Conservation (phyloP, 2,888 invertebrate species). For the Hemaris fuciformis region DNA sequence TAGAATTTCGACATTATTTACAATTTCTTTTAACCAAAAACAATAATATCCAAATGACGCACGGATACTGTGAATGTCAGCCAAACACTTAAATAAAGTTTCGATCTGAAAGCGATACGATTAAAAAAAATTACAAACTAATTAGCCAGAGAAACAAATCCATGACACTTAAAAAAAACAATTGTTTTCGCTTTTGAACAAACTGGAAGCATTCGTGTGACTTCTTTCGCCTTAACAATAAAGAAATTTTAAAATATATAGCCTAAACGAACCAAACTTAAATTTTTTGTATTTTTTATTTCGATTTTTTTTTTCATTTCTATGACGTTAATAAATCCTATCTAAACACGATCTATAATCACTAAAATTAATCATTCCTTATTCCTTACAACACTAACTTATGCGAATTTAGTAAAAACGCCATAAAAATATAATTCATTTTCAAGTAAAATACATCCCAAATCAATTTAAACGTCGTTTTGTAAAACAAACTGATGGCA, state of each 20-base stretch:
- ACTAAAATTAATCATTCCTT: conserved; percentile 55
- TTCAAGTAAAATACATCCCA: neutral
- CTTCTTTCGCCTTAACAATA: conserved; percentile 52
- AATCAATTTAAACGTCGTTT: neutral
- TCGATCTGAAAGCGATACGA: conserved; percentile 60
- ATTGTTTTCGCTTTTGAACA: conserved; percentile 35
- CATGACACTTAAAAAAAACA: conserved; percentile 63
- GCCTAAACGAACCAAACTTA: conserved; percentile 52
- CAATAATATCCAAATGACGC: conserved; percentile 45
- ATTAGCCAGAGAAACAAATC: conserved; percentile 48
- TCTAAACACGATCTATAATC: conserved; percentile 63
- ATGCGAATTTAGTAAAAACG: conserved; percentile 10
- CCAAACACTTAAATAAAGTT: conserved; percentile 56
- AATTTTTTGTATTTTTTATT: conserved; percentile 40
- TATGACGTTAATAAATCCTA: conserved; percentile 73
- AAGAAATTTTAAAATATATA: conserved; percentile 53
- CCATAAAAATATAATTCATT: neutral
- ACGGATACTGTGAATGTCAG: conserved; percentile 43
- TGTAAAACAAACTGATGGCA: neutral
- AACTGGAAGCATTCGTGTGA: conserved; percentile 73
- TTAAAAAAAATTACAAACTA: conserved; percentile 68
- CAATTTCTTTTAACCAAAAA: conserved; percentile 37
- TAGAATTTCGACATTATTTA: conserved; percentile 57
- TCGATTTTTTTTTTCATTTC: conserved; percentile 55
- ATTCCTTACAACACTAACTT: conserved; percentile 42